Percentiles rank a stretch among this genome's conserved stretches.
phyloP scores from a whole-genome alignment of 2,113 vertebrate genomes.

The Platysternon megacephalum region DNA sequence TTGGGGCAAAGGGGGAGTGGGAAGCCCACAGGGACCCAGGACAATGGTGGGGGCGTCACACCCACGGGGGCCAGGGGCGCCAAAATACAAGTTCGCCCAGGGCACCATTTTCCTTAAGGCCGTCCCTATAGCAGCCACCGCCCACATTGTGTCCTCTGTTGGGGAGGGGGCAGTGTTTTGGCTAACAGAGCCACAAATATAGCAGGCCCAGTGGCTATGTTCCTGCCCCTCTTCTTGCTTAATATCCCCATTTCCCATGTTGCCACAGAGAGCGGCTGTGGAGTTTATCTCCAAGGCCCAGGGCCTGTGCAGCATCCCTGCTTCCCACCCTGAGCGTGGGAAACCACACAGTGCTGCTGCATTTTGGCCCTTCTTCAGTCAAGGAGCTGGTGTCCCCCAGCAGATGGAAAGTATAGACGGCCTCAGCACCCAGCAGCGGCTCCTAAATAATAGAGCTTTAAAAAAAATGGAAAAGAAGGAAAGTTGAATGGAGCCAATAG shows the following conservation, averaged over 20 bases:
- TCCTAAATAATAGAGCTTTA: neutral
- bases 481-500: neutral
- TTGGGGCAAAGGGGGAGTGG: no score
- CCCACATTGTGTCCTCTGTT: neutral
- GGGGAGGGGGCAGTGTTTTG: neutral
- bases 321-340: neutral
- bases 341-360: neutral
- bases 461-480: neutral
- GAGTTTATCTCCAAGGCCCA: neutral
- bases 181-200: neutral
- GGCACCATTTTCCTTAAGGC: no score
- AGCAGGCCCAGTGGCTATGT: neutral
- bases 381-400: no score
- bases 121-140: neutral
- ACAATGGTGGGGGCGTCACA: no score
- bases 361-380: neutral
- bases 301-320: neutral
- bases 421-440: neutral
- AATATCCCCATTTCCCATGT: neutral
- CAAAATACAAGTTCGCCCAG: no score
- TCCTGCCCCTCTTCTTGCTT: neutral
- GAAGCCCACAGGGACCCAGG: no score
- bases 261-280: neutral
- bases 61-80: no score
- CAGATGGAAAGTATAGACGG: neutral